phyloP scores from a whole-genome alignment of 2,113 vertebrate genomes.

The Eretmochelys imbricata region DNA sequence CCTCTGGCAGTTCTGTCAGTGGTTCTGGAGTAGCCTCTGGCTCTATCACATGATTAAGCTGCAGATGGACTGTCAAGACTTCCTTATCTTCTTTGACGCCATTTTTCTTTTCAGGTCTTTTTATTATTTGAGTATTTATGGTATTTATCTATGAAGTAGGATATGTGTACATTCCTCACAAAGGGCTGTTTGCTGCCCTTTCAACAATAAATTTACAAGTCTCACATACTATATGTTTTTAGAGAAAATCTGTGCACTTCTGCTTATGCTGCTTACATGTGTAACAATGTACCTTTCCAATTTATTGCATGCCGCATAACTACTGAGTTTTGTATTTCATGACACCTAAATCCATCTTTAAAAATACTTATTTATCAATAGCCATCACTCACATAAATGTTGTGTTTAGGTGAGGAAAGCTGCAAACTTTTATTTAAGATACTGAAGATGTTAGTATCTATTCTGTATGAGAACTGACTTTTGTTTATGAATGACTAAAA shows the following conservation, averaged over 20 bases:
- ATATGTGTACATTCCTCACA: neutral
- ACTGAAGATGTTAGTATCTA: neutral
- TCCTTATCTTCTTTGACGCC: neutral
- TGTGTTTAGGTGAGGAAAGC: neutral
- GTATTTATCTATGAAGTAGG: neutral
- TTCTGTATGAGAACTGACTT: neutral
- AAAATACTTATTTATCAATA: neutral
- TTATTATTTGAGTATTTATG: neutral
- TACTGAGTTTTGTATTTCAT: neutral
- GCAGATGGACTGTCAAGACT: conserved; percentile 40
- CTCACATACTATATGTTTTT: neutral
- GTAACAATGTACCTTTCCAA: neutral
- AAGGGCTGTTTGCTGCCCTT: neutral
- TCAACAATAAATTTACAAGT: neutral
- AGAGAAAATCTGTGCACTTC: fast-evolving
- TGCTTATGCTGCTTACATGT: neutral
- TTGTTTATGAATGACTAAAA: neutral
- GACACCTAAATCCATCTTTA: neutral
- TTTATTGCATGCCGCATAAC: neutral
- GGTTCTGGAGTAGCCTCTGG: conserved; percentile 11
- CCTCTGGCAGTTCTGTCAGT: conserved; percentile 34
- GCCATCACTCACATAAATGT: neutral
- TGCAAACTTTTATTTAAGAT: neutral
- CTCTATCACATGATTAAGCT: neutral
- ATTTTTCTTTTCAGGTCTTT: neutral